Conservation (phyloP, 2,113 vertebrate species). For the Asarcornis scutulata region DNA sequence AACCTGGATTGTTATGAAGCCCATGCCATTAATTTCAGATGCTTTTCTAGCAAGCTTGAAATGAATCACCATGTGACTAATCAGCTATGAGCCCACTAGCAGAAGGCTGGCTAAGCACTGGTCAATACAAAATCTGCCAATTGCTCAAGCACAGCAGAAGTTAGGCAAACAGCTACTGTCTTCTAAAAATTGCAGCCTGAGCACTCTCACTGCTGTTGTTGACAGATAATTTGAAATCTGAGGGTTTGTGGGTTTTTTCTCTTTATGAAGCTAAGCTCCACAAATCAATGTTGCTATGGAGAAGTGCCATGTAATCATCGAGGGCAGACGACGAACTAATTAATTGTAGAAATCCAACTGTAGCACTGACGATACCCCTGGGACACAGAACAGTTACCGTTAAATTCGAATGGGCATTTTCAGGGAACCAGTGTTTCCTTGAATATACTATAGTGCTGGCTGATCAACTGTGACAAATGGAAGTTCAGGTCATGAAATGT, state of each 20-base stretch:
- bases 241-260: neutral
- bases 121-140: neutral
- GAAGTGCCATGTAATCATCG: neutral
- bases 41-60: neutral
- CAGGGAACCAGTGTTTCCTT: neutral
- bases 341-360: conserved; percentile 30
- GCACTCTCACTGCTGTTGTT: neutral
- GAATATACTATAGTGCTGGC: neutral
- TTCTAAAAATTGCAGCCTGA: neutral
- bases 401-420: neutral
- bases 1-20: neutral
- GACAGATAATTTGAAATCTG: neutral
- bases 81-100: neutral
- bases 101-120: neutral
- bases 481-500: neutral
- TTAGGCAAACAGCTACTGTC: neutral
- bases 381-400: neutral
- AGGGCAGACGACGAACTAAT: conserved; percentile 15
- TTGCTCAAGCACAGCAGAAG: neutral
- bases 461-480: neutral
- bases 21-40: neutral
- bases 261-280: neutral
- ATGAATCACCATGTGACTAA: neutral
- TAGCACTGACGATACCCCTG: neutral
- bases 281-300: conserved; percentile 54